Evolutionary conservation across 64 coral and sea anemone species (phyloP).

Genomic region (Cladopsammia gracilis): DNA sequence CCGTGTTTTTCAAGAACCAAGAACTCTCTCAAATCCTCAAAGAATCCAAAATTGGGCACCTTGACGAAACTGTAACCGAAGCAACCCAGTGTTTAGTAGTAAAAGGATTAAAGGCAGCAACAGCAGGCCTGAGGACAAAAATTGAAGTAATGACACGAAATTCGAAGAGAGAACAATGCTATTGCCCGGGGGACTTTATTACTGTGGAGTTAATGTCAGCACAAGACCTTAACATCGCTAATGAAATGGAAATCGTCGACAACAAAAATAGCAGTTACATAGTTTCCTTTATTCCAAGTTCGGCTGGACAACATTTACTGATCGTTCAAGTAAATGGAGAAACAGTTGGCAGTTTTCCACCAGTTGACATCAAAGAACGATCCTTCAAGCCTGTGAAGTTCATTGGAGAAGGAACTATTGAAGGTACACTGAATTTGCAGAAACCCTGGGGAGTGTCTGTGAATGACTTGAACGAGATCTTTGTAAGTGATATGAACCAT

Average conservation of each 20-base stretch:
- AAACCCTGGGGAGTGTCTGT: conserved; percentile 21
- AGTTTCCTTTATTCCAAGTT: not conserved
- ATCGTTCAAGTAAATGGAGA: not conserved
- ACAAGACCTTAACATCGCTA: not conserved
- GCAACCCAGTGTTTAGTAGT: not conserved
- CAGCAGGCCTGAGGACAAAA: not conserved
- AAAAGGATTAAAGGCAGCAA: too few species aligned
- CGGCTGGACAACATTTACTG: not conserved
- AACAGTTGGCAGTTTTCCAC: not conserved
- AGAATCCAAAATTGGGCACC: not conserved
- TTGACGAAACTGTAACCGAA: not conserved
- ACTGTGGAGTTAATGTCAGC: not conserved
- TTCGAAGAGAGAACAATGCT: not conserved
- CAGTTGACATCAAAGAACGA: not conserved
- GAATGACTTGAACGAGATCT: not conserved
- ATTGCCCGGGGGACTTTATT: not conserved
- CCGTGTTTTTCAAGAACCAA: not conserved
- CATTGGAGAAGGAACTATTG: not conserved
- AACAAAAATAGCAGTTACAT: not conserved
- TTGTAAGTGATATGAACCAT: not conserved
- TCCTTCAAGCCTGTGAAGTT: not conserved
- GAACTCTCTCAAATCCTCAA: not conserved
- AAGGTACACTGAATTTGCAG: too few species aligned
- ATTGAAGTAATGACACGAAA: not conserved
- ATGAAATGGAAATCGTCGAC: not conserved